These are phyloP conservation scores for Vireo altiloquus DNA, from an alignment of 2,113 vertebrate species.

Conservation along the genomic window DNA sequence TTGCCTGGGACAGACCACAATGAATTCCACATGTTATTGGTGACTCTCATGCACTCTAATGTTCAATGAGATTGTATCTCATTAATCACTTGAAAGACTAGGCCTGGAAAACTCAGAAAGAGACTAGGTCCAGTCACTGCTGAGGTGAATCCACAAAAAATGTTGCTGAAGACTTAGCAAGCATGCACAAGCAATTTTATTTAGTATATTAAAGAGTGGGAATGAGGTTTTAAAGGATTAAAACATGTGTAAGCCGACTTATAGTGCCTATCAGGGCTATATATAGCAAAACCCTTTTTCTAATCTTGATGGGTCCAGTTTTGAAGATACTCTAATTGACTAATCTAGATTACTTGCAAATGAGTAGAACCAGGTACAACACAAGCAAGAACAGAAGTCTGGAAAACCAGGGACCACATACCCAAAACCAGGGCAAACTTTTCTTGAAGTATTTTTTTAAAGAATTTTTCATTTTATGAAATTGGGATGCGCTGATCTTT, in stretches of 20 bases:
- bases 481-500: background rate
- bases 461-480: background rate
- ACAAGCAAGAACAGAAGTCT: background rate
- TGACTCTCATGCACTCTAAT: background rate
- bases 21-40: background rate
- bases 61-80: background rate
- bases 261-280: background rate
- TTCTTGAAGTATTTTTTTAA: background rate
- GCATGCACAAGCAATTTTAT: background rate
- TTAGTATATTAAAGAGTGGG: background rate
- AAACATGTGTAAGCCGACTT: background rate
- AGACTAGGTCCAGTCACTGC: background rate
- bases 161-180: background rate
- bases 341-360: constrained; percentile 31
- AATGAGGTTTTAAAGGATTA: constrained; percentile 45
- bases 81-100: background rate
- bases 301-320: background rate
- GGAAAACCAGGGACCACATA: background rate
- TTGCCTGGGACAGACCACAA: background rate
- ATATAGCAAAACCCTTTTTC: constrained; percentile 16
- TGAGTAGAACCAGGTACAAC: background rate
- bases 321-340: constrained; percentile 4
- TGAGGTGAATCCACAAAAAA: background rate
- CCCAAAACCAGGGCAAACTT: background rate
- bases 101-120: background rate